phyloP scores from a whole-genome alignment of 2,113 vertebrate species.

The Ursus arctos region DNA sequence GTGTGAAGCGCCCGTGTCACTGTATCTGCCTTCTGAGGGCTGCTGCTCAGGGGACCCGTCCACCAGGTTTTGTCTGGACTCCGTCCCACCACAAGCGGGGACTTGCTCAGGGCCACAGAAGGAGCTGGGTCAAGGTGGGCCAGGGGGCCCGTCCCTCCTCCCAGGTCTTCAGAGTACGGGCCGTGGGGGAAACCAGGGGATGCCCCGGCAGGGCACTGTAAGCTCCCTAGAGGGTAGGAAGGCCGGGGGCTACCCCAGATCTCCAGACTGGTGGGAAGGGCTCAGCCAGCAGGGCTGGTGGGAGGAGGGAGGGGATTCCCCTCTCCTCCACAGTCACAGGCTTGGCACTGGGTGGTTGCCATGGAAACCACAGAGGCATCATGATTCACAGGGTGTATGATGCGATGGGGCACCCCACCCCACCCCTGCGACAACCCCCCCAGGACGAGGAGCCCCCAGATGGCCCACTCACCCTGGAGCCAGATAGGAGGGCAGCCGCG shows the following conservation, averaged over 20 bases:
- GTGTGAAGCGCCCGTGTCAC: fast-evolving
- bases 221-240: not conserved
- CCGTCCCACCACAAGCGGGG: fast-evolving
- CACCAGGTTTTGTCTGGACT: not conserved
- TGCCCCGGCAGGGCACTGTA: too few relatives aligned
- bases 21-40: not conserved
- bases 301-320: not conserved
- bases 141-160: not conserved
- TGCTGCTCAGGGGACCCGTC: fast-evolving
- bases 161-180: not conserved
- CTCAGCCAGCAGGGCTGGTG: not conserved
- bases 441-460: not conserved
- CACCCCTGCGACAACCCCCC: fast-evolving
- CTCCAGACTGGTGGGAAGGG: too few relatives aligned
- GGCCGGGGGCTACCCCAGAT: not conserved
- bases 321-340: not conserved
- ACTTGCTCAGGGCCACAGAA: not conserved
- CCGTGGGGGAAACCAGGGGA: not conserved
- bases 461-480: not conserved
- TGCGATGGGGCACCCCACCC: not conserved
- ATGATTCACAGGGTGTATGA: not conserved
- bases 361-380: not conserved
- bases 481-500: not conserved
- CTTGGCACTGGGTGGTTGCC: not conserved
- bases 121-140: fast-evolving